Base-by-base conservation (phyloP, 2,888 invertebrate genomes). In the Rhagonycha lutea region DNA sequence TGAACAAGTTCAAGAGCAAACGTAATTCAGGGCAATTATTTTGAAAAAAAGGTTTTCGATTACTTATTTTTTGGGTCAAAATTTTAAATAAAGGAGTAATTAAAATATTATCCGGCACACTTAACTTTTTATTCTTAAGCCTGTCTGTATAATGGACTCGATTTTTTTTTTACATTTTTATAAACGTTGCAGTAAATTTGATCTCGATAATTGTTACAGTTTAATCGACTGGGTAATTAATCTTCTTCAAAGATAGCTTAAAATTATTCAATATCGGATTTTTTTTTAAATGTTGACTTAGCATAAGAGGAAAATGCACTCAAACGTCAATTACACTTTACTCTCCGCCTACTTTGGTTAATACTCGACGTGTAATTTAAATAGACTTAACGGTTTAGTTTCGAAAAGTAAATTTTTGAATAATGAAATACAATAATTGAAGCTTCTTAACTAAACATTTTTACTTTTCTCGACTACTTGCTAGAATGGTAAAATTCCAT, bases 1-100 rank as follows among this genome's bases (percentile, higher is more conserved):
- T 65, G 24, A 65, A 65, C 63, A 65, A 65, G 63, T 65, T 65
- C 63, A 65, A 65, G 63, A 65, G 26, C 63, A 65, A 65, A 65
- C 63, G 26, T 65, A 65, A 65, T 65, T 65, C 26, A 65, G 26
- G 63, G 26, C 63, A 24, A 65, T 65, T 65, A 65, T 65, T 65
- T 26, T 65, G 23, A 65, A 47, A 47, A 28, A 47, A 47, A 47
- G n/a, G 47, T 47, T 47, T 47, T 47, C 47, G 7, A 47, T 47
- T 47, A 47, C 47, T 7, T n/a, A n/a, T 8, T 47, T 47, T 47
- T 47, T 47, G 47, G 47, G 47, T 47, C 47, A 47, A 47, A 47
- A 47, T 47, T 47, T 47, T n/a, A 47, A n/a, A 47, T 47, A 47
- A 47, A 47, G 47, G n/a, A n/a, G 7, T n/a, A 47, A 47, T 47